Evolutionary conservation across 2,888 invertebrate species (phyloP).

Genomic region (Apeira syringaria): DNA sequence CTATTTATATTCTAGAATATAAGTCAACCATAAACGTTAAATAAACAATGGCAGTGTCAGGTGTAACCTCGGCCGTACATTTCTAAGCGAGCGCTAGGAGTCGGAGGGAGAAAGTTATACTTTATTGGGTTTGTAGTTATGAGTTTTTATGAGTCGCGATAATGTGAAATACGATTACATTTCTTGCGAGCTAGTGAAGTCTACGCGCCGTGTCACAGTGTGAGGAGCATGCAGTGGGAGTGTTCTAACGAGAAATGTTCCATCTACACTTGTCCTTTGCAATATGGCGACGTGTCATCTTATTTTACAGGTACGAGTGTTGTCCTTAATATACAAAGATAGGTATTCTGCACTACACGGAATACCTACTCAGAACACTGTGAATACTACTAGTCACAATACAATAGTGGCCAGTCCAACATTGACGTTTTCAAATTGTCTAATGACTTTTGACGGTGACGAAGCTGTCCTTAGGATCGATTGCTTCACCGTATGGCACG

Average conservation of each 20-base stretch:
- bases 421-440: too few relatives aligned
- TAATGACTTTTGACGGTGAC: too few relatives aligned
- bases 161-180: conserved; percentile 47
- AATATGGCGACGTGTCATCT: too few relatives aligned
- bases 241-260: background rate
- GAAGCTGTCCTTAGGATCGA: too few relatives aligned
- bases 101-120: conserved; percentile 24
- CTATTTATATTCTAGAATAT: conserved; percentile 14
- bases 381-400: too few relatives aligned
- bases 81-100: conserved; percentile 20
- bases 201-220: conserved; percentile 28
- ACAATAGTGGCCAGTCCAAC: too few relatives aligned
- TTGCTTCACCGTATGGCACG: too few relatives aligned
- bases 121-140: conserved; percentile 25
- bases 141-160: conserved; percentile 26
- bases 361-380: too few relatives aligned
- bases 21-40: conserved; percentile 19
- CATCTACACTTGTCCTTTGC: too few relatives aligned
- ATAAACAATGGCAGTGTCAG: conserved; percentile 19
- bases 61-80: conserved; percentile 17
- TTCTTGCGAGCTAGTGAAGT: conserved; percentile 40
- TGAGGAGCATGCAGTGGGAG: conserved; percentile 1
- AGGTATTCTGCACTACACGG: too few relatives aligned
- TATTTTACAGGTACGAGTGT: too few relatives aligned
- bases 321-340: too few relatives aligned